These are phyloP conservation scores for Gambusia yucatana DNA, from an alignment of 2,797 vertebrate genomes.

Conservation along the genomic window DNA sequence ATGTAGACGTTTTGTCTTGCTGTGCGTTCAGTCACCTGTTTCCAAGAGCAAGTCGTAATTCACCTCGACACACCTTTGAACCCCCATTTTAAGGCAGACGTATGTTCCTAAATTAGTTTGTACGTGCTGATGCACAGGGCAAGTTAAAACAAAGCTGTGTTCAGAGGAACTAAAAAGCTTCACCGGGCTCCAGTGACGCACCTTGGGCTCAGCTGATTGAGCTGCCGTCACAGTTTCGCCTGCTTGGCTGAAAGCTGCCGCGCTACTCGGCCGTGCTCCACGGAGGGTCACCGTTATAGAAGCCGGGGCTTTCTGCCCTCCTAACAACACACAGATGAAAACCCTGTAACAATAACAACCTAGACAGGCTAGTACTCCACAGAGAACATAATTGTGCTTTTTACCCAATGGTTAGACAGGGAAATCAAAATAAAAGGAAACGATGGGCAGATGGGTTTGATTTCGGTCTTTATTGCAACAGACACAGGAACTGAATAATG, in stretches of 20 bases:
- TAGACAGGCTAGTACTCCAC: not conserved
- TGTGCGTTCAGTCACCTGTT: not conserved
- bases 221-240: constrained; percentile 68
- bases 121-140: not conserved
- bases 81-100: not conserved
- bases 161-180: not conserved
- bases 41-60: not conserved
- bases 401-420: constrained; percentile 12
- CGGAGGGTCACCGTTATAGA: constrained; percentile 92
- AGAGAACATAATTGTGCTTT: not conserved
- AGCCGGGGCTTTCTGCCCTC: constrained; percentile 91
- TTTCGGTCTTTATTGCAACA: constrained; percentile 77
- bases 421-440: constrained; percentile 35
- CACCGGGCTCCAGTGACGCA: constrained; percentile 46
- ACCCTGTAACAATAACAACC: constrained; percentile 42
- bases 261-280: constrained; percentile 81
- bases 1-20: not conserved
- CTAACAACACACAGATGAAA: constrained; percentile 72
- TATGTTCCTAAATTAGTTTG: not conserved
- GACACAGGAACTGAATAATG: constrained; percentile 50
- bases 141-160: not conserved
- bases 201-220: constrained; percentile 77
- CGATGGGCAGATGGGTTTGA: constrained; percentile 61
- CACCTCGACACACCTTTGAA: not conserved
- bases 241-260: constrained; percentile 82